Evolutionary conservation across 2,113 vertebrate genomes (phyloP).

Genomic region (Labeo catla): DNA sequence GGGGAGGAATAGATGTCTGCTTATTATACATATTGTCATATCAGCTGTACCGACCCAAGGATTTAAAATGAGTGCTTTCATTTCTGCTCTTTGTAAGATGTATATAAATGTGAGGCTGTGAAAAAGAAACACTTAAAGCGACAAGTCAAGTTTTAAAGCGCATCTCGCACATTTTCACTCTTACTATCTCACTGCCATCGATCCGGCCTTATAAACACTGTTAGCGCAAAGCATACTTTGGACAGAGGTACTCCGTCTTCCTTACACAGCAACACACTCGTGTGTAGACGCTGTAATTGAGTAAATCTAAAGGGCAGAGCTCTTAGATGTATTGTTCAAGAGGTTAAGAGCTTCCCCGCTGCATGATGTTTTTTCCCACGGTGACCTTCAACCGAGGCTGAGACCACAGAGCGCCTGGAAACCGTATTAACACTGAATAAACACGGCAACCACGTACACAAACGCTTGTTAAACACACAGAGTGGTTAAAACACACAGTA

Average conservation of each 20-base stretch:
- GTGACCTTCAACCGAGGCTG: constrained; percentile 40
- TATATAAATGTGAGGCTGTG: not conserved
- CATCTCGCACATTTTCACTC: constrained; percentile 17
- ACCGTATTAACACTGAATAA: constrained; percentile 34
- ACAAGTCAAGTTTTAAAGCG: not conserved
- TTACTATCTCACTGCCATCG: not conserved
- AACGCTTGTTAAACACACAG: constrained; percentile 34
- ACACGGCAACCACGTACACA: not conserved
- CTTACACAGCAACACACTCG: not conserved
- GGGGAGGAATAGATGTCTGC: constrained; percentile 4
- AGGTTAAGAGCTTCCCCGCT: constrained; percentile 45
- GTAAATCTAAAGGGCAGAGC: constrained; percentile 39
- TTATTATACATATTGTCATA: constrained; percentile 10
- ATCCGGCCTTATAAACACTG: not conserved
- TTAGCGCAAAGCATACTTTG: not conserved
- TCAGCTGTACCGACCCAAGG: constrained; percentile 2
- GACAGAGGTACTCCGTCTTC: constrained; percentile 27
- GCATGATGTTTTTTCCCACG: constrained; percentile 38
- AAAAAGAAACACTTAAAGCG: not conserved
- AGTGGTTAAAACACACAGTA: constrained; percentile 35
- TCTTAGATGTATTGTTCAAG: constrained; percentile 48
- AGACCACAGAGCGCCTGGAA: not conserved
- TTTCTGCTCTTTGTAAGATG: not conserved
- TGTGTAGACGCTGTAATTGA: constrained; percentile 18
- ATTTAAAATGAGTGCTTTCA: not conserved